Evolutionary conservation across 2,797 vertebrate genomes (phyloP).

Genomic region (Oreortyx pictus): DNA sequence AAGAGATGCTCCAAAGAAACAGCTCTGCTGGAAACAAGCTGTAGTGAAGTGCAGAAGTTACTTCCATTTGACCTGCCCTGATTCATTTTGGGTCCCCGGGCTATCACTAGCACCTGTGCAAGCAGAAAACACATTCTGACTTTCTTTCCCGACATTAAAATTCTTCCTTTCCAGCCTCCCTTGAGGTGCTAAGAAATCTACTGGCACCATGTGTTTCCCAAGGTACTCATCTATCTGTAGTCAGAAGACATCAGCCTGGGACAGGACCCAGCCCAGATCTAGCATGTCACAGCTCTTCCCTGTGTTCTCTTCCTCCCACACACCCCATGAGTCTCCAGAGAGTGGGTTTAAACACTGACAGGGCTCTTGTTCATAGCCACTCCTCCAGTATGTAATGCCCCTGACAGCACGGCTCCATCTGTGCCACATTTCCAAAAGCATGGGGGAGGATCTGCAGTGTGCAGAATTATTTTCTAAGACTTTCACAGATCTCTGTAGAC

Average conservation of each 20-base stretch:
- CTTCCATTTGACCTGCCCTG: background rate
- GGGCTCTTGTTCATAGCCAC: background rate
- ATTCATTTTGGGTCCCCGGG: background rate
- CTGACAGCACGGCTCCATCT: conserved; percentile 35
- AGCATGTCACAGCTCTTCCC: background rate
- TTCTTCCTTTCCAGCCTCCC: background rate
- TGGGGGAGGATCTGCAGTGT: conserved; percentile 36
- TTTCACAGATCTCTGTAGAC: background rate
- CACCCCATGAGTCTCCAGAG: background rate
- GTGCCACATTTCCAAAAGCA: background rate
- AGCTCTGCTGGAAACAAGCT: background rate
- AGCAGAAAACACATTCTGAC: background rate
- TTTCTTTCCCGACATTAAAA: background rate
- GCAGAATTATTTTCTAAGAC: background rate
- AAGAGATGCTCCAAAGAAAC: background rate
- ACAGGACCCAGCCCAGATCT: background rate
- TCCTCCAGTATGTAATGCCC: background rate
- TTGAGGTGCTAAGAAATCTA: background rate
- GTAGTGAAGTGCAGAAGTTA: background rate
- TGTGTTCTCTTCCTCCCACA: background rate
- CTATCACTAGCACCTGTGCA: background rate
- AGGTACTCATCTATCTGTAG: background rate
- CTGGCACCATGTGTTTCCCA: background rate
- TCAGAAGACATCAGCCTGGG: background rate
- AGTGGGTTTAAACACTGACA: conserved; percentile 27